Evolutionary conservation across 2,797 vertebrate genomes (phyloP), one percentile per base, ranked within the genome.

Genomic region (Artibeus lituratus): DNA sequence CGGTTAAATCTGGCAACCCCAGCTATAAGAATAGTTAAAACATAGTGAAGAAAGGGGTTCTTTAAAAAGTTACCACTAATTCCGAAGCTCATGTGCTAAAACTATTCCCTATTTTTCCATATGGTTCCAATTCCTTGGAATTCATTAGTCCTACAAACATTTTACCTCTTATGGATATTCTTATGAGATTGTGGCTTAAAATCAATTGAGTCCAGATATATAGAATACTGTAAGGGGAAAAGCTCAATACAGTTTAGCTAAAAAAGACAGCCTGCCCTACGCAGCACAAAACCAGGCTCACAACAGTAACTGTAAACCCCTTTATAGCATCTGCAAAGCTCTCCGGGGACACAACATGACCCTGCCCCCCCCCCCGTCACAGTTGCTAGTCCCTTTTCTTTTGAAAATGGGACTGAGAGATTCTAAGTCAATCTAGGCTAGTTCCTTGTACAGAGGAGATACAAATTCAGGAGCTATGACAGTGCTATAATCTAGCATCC

Each of bases 51-150:
- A 96, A 53, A 80, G 94, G 22, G 96, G 82, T 96, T 90, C 93
- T 97, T 91, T 90, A 47, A 96, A 97, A 97, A 98, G 91, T 96
- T 94, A 95, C 94, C 83, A 83, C 97, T 96, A 96, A 74, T 78
- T 96, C 94, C 90, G 97, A 95, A 94, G 49, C 37, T 70, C 15
- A 3, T 87, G 87, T 96, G 96, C 97, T 87, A 91, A 87, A 93
- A 11, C 29, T 94, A 62, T 90, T 91, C 29, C 42, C 32, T 1
- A 72, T 89, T 96, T 94, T 97, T 94, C 86, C 65, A 90, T 49
- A 35, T 8, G 57, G 37, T 93, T 76, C 59, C 42, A 29, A 90
- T 98, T 97, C 82, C 80, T 97, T 4, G 0, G 3, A 57, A 83
- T 96, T 97, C 88, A 93, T 93, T 89, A 84, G 12, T 44, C 74